phyloP scores from a whole-genome alignment of 2,113 vertebrate genomes.

The Dolichallabes microphthalmus region DNA sequence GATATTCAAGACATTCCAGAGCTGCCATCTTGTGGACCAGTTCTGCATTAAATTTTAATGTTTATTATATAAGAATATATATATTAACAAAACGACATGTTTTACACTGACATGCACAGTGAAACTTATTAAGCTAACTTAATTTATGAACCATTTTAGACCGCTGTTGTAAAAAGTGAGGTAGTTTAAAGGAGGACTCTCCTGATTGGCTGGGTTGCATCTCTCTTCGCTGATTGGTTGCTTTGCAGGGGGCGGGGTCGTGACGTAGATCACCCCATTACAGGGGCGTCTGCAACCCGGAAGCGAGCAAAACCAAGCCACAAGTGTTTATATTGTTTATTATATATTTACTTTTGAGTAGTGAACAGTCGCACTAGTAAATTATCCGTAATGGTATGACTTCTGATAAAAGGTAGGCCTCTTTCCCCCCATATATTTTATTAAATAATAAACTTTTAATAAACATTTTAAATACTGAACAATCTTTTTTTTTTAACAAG shows the following conservation, averaged over 20 bases:
- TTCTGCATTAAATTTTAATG: background rate
- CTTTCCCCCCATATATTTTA: background rate
- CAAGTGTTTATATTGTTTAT: background rate
- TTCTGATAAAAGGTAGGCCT: constrained; percentile 69
- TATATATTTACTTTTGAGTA: background rate
- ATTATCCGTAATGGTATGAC: constrained; percentile 67
- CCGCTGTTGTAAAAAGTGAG: background rate
- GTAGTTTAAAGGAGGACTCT: background rate
- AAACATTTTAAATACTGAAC: background rate
- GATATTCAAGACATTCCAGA: background rate
- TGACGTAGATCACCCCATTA: background rate
- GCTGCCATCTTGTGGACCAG: constrained; percentile 27
- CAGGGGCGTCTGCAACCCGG: background rate
- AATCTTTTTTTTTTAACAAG: background rate
- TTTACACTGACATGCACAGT: background rate
- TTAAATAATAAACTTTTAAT: background rate
- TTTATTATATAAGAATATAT: background rate
- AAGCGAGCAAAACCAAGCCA: background rate
- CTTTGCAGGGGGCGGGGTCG: too few relatives aligned
- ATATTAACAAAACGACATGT: background rate
- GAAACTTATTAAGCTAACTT: background rate
- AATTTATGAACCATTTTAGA: constrained; percentile 11
- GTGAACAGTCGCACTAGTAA: background rate
- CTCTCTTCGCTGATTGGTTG: constrained; percentile 26
- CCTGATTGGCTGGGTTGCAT: background rate